These are phyloP conservation scores for Micropterix aruncella DNA, from an alignment of 2,888 invertebrate genomes.

Conservation along the genomic window DNA sequence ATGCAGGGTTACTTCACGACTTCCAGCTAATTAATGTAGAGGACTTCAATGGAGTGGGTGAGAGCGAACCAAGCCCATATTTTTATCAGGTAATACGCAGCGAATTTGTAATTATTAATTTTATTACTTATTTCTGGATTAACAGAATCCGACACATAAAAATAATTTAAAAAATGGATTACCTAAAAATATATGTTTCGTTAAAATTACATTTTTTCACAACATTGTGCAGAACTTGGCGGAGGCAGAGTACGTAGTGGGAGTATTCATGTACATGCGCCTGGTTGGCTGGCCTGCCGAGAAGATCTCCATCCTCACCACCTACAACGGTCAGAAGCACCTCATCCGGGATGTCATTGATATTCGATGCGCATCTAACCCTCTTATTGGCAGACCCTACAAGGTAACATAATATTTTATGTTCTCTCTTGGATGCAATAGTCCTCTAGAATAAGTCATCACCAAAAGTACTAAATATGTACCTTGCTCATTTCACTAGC, in stretches of 20 bases:
- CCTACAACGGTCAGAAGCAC: slow-evolving; percentile 98
- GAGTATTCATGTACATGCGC: slow-evolving; percentile 97
- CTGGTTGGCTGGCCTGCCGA: slow-evolving; percentile 92
- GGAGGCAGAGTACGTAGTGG: slow-evolving; percentile 91
- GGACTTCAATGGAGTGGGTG: slow-evolving; percentile 93
- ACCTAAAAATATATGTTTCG: neutral
- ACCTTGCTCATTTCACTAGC: too few relatives aligned
- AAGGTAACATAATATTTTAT: too few relatives aligned
- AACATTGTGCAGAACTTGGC: slow-evolving; percentile 57
- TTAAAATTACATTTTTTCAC: too few relatives aligned
- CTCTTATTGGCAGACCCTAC: slow-evolving; percentile 83
- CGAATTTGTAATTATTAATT: too few relatives aligned
- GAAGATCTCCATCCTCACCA: slow-evolving; percentile 94
- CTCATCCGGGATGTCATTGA: slow-evolving; percentile 92
- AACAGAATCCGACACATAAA: neutral
- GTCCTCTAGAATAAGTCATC: too few relatives aligned
- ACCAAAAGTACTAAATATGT: too few relatives aligned
- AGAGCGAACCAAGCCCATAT: slow-evolving; percentile 95
- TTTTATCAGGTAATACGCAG: slow-evolving; percentile 99
- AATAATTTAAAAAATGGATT: neutral
- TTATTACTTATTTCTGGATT: neutral
- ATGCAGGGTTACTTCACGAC: slow-evolving; percentile 85
- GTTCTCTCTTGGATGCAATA: too few relatives aligned
- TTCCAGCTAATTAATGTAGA: slow-evolving; percentile 94
- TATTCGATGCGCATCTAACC: slow-evolving; percentile 85